Base-by-base conservation (phyloP, 2,888 invertebrate species). In the Drosophila nr. medialis region DNA sequence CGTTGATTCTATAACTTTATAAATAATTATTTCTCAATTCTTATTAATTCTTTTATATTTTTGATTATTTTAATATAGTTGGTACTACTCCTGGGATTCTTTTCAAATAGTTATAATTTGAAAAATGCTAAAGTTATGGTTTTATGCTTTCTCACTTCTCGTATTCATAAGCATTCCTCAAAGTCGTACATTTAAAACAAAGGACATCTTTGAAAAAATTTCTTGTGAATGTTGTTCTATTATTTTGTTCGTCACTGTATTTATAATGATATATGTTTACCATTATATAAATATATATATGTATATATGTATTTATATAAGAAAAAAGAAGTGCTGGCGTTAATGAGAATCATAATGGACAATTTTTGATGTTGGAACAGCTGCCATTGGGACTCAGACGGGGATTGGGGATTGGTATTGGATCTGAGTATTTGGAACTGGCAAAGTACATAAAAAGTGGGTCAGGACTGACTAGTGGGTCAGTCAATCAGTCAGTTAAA, bases 341-440 rank as follows among this genome's bases (percentile, higher is more conserved):
- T 79, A 75, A 75, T 75, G 74, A 77, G 56, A 74, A 69, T 81
- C 58, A 62, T 73, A 79, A 82, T 79, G 85, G 63, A 40, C 73
- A 77, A 70, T 79, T 67, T 56, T 56, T 56, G 75, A 64, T 89
- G 74, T 83, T 84, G 89, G 70, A 71, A 64, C 84, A 88, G 90
- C 86, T 84, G 84, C 71, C 74, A 66, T 64, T 75, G 89, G 80
- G 73, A 71, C 36, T 51, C 42, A 21, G 38, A 24, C 6, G 7
- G 34, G 51, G 8, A 45, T 4, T 45, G 64, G 30, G 30, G 55
- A 30, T 7, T 64, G 34, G 38, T 18, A 34, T 29, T 51, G 58
- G 45, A 24, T 15, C 4, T 24, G 15, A 34, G n/a, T 7, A 27
- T 18, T 18, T 58, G 63, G 48, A 34, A 49, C 13, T 60, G 56